A percentile compares a stretch with the other conserved stretches of the same genome.
These are phyloP conservation scores for Drosophila ogumai DNA, from an alignment of 1,140 invertebrate genomes.

Conservation along the genomic window DNA sequence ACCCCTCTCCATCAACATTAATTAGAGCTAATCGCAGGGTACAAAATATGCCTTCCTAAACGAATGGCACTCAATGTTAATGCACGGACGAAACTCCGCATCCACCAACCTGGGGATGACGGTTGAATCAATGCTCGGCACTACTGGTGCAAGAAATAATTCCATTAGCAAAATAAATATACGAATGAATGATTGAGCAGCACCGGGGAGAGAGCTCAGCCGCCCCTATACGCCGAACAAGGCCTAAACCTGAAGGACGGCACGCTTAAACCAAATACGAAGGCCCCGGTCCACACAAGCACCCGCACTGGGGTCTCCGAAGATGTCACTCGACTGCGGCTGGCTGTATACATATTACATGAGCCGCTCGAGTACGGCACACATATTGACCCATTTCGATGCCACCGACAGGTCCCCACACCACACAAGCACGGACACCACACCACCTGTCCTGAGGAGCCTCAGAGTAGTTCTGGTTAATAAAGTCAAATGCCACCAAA, in stretches of 20 bases:
- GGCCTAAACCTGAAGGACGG: conserved; percentile 38
- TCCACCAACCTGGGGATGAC: conserved; percentile 9
- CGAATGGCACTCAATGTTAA: conserved; percentile 15
- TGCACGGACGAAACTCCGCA: conserved; percentile 36
- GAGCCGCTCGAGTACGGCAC: conserved; percentile 44
- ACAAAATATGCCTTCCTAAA: conserved; percentile 36
- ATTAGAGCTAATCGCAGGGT: conserved; percentile 38
- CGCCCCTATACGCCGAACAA: conserved; percentile 12
- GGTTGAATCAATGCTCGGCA: neutral
- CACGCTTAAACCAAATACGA: conserved; percentile 67
- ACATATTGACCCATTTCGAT: conserved; percentile 73
- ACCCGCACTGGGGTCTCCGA: conserved; percentile 39
- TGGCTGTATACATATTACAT: conserved; percentile 73
- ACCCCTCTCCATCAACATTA: conserved; percentile 44
- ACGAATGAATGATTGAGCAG: conserved; percentile 80
- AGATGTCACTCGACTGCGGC: conserved; percentile 67
- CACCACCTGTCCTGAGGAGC: conserved; percentile 28
- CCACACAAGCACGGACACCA: conserved; percentile 4
- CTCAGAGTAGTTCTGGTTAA: conserved; percentile 64
- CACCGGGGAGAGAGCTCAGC: conserved; percentile 11
- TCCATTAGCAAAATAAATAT: conserved; percentile 82
- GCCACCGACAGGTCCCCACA: conserved; percentile 44
- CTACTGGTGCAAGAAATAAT: conserved; percentile 59
- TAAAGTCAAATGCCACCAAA: conserved; percentile 82
- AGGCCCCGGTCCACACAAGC: conserved; percentile 19